A percentile compares a stretch with the other conserved stretches of the same genome.
phyloP scores from a whole-genome alignment of 2,113 vertebrate species.

The Brachyhypopomus gauderio region DNA sequence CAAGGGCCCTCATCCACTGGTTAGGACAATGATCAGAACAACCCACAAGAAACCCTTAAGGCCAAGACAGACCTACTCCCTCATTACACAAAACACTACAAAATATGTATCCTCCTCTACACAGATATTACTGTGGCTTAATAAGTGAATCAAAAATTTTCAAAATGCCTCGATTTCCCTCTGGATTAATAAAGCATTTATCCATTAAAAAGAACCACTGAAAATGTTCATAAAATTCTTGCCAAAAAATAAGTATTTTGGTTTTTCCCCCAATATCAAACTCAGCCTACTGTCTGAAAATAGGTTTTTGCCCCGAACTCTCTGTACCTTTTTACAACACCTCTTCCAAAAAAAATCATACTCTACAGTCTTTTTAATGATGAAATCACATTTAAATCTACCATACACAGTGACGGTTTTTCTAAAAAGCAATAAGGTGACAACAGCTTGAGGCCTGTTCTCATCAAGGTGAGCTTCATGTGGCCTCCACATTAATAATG shows the following conservation, averaged over 20 bases:
- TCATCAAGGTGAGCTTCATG: conserved; percentile 37
- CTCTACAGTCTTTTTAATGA: conserved; percentile 41
- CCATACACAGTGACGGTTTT: conserved; percentile 3
- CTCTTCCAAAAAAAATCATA: too few species aligned
- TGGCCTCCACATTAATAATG: conserved; percentile 9
- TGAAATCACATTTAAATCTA: background rate
- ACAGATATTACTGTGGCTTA: background rate
- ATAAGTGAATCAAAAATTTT: background rate
- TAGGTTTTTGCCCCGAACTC: too few species aligned
- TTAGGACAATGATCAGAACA: background rate
- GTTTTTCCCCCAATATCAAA: too few species aligned
- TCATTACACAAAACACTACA: background rate
- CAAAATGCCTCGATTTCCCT: too few species aligned
- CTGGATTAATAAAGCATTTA: too few species aligned
- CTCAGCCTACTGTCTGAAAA: too few species aligned
- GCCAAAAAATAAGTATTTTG: too few species aligned
- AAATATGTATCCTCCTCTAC: conserved; percentile 16
- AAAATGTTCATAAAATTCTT: too few species aligned
- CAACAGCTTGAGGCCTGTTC: conserved; percentile 7
- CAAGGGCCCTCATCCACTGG: background rate
- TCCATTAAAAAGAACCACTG: too few species aligned
- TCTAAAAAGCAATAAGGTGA: conserved; percentile 19
- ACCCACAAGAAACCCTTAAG: background rate
- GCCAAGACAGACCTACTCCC: background rate
- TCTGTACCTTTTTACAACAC: too few species aligned